A percentile compares a stretch with the other conserved stretches of the same genome.
Conservation (phyloP, 35 echinoderm and acorn worm genomes). For the Strongylocentrotus purpuratus region DNA sequence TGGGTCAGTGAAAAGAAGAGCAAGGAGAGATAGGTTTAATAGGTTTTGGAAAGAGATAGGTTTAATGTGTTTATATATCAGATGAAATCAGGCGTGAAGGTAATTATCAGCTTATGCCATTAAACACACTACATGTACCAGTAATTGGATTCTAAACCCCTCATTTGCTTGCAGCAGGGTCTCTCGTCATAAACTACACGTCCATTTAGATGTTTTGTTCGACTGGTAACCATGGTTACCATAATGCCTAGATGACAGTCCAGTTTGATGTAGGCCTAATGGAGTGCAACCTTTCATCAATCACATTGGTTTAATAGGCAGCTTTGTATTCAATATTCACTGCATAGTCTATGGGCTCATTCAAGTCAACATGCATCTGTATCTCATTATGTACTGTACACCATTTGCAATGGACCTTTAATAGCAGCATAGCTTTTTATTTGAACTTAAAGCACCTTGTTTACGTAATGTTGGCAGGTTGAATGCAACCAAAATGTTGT, state of each 20-base stretch:
- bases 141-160: neutral
- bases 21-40: neutral
- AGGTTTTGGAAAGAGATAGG: too few species aligned
- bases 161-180: neutral
- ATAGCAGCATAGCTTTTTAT: too few species aligned
- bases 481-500: too few species aligned
- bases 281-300: constrained; percentile 1
- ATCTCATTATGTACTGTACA: neutral
- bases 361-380: neutral
- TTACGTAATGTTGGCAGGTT: too few species aligned
- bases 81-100: neutral
- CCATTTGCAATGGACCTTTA: too few species aligned
- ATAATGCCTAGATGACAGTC: neutral
- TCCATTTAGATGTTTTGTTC: neutral
- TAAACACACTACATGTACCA: neutral
- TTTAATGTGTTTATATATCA: neutral
- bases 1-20: neutral
- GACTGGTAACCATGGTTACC: neutral
- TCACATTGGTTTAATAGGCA: neutral
- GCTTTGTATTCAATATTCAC: neutral
- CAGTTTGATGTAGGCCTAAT: neutral
- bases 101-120: neutral
- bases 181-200: neutral
- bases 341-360: neutral
- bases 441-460: too few species aligned